phyloP scores from a whole-genome alignment of 2,797 vertebrate genomes.

The Menidia menidia region DNA sequence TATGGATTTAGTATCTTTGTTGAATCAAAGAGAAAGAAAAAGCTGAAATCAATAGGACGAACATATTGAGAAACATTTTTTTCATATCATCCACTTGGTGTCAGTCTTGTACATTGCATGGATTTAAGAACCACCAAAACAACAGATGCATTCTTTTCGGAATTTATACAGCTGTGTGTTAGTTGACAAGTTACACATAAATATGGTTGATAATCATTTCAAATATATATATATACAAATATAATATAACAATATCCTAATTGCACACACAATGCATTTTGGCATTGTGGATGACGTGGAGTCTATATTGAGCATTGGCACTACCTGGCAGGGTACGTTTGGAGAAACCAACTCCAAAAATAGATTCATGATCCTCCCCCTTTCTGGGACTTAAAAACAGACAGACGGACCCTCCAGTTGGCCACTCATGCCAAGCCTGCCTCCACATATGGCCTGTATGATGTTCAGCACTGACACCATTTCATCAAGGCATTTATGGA shows the following conservation, averaged over 20 bases:
- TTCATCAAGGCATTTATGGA: constrained; percentile 53
- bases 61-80: background rate
- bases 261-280: constrained; percentile 50
- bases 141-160: background rate
- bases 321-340: constrained; percentile 44
- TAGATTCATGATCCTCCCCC: constrained; percentile 41
- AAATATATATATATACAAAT: too few species aligned
- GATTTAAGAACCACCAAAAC: background rate
- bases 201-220: constrained; percentile 29
- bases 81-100: constrained; percentile 72
- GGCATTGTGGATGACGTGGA: constrained; percentile 28
- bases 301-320: constrained; percentile 60
- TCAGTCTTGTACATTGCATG: constrained; percentile 67
- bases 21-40: background rate
- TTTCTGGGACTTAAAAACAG: constrained; percentile 42
- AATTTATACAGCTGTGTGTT: constrained; percentile 8
- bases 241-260: constrained; percentile 34
- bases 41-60: background rate
- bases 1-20: background rate
- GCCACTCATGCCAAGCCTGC: constrained; percentile 51
- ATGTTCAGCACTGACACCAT: constrained; percentile 63
- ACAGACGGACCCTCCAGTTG: constrained; percentile 67
- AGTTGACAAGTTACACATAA: constrained; percentile 22
- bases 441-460: constrained; percentile 69
- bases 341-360: constrained; percentile 51